Evolutionary conservation across 1,140 invertebrate genomes (phyloP), one percentile per base, ranked within the genome.

Genomic region (Drosophila subobscura): DNA sequence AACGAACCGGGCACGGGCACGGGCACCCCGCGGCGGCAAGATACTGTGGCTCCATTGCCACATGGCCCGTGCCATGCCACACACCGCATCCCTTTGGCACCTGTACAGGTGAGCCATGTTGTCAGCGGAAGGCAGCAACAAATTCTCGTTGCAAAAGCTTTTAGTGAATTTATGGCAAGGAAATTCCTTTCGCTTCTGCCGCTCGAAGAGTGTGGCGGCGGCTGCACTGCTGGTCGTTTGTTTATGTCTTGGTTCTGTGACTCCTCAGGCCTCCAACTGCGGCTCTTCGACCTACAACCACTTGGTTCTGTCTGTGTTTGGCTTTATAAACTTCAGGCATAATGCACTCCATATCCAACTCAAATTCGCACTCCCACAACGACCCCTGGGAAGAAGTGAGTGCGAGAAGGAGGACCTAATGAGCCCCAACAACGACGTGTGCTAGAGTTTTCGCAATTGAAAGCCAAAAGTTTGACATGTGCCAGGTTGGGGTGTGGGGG

Each of bases 101-200:
- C 49, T 49, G 65, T 29, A 72, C 81, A 78, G 83, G 81, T 85
- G 81, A 85, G 81, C 77, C 81, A 75, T 67, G 81, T 85, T 85
- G 83, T 86, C 83, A 88, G 83, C 83, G 83, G 83, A 88, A 88
- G 83, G 74, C 52, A 88, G 83, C 83, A 79, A 88, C 83, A 88
- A 88, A 88, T 88, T 88, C 80, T 88, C 71, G 83, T 88, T 83
- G 83, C 63, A 59, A 86, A 88, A 88, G 83, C 83, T 88, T 88
- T 88, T 88, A 88, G 84, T 88, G 64, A 88, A 88, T 88, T 88
- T 88, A 88, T 88, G 83, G 83, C 83, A 83, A 88, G 83, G 72
- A 77, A 88, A 83, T 88, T 77, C 74, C 74, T 70, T 73, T 73
- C 59, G 71, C 70, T 75, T 79, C 76, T 70, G 64, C 59, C 57